A percentile compares a stretch with the other conserved stretches of the same genome.
These are phyloP conservation scores for Meloe dianella DNA, from an alignment of 2,888 invertebrate species.

Conservation along the genomic window DNA sequence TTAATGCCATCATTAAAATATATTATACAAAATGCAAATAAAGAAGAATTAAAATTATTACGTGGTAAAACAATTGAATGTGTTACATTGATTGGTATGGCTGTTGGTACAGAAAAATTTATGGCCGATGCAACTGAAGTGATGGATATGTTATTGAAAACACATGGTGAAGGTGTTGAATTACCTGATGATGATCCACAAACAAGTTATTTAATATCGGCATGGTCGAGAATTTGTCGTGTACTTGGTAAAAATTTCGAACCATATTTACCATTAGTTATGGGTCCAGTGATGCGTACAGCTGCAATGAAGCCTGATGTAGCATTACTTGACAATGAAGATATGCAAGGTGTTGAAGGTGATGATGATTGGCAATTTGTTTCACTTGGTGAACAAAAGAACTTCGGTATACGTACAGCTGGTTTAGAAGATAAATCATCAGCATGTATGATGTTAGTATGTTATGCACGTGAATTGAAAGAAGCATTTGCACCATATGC, in stretches of 20 bases:
- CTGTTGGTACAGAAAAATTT: slow-evolving; percentile 85
- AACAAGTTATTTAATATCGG: slow-evolving; percentile 96
- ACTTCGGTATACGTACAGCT: slow-evolving; percentile 92
- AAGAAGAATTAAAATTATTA: slow-evolving; percentile 85
- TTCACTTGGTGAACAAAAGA: slow-evolving; percentile 91
- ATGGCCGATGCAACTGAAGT: slow-evolving; percentile 91
- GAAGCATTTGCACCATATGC: slow-evolving; percentile 76
- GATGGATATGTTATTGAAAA: slow-evolving; percentile 92
- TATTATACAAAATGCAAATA: slow-evolving; percentile 93
- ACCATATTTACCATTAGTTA: slow-evolving; percentile 92
- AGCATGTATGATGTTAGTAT: slow-evolving; percentile 95
- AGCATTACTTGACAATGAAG: slow-evolving; percentile 85
- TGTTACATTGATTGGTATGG: slow-evolving; percentile 94
- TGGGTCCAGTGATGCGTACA: slow-evolving; percentile 91
- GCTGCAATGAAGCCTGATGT: slow-evolving; percentile 94
- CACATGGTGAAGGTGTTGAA: slow-evolving; percentile 80
- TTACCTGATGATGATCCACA: slow-evolving; percentile 95
- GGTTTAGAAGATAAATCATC: slow-evolving; percentile 94
- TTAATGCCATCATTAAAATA: slow-evolving; percentile 94
- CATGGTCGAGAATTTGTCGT: slow-evolving; percentile 96
- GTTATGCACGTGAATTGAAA: slow-evolving; percentile 91
- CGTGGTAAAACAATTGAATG: slow-evolving; percentile 99
- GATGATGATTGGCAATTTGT: slow-evolving; percentile 95
- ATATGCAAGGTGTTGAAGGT: slow-evolving; percentile 80
- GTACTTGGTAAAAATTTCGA: slow-evolving; percentile 79